Evolutionary conservation across 2,797 vertebrate genomes (phyloP).

Genomic region (Schizopygopsis pylzovi): DNA sequence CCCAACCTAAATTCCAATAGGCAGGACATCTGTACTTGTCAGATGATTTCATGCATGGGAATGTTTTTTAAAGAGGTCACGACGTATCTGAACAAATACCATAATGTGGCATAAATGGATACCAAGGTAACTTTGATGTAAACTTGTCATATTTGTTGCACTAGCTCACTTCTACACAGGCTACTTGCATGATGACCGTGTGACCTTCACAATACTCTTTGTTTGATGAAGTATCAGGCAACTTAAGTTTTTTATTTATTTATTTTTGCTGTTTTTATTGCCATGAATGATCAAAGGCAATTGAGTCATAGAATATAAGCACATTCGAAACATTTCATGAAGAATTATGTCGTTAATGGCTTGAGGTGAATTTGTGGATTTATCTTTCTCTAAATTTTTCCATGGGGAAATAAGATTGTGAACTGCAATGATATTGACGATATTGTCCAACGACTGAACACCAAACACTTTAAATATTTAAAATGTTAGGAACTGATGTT

Average conservation of each 20-base stretch:
- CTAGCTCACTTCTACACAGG: neutral
- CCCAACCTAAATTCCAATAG: neutral
- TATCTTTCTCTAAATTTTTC: slow-evolving; percentile 75
- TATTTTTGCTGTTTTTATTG: neutral
- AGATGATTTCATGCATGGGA: neutral
- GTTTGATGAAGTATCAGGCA: neutral
- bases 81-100: neutral
- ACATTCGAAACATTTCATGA: slow-evolving; percentile 15
- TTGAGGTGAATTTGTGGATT: slow-evolving; percentile 59
- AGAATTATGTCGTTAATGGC: slow-evolving; percentile 13
- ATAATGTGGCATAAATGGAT: neutral
- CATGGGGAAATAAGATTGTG: slow-evolving; percentile 79
- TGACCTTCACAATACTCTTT: neutral
- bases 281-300: neutral
- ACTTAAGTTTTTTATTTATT: neutral
- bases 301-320: neutral
- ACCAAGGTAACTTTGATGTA: neutral
- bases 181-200: neutral
- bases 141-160: neutral
- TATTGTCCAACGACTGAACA: slow-evolving; percentile 64
- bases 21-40: neutral
- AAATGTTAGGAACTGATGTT: slow-evolving; percentile 59
- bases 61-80: neutral
- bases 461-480: slow-evolving; percentile 54
- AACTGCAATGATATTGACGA: slow-evolving; percentile 75